These are phyloP conservation scores for Aplocera efformata DNA, from an alignment of 2,888 invertebrate species.

Conservation along the genomic window DNA sequence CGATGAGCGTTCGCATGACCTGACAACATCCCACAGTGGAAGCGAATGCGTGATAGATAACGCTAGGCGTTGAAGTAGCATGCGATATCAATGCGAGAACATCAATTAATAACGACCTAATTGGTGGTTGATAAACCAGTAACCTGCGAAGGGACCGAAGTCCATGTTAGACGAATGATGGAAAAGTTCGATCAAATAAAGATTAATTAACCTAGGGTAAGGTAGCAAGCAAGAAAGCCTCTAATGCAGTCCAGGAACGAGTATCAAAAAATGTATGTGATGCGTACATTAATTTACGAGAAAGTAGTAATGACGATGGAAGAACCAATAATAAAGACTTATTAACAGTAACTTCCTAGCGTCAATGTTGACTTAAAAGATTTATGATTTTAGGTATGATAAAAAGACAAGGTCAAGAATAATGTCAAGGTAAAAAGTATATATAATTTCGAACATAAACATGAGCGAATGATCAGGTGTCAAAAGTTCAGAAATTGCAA, in stretches of 20 bases:
- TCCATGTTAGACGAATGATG: conserved; percentile 37
- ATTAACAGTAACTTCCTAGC: too few relatives aligned
- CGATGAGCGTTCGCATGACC: conserved; percentile 34
- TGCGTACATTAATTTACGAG: too few relatives aligned
- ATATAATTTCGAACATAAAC: conserved; percentile 15
- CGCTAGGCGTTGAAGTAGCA: conserved; percentile 33
- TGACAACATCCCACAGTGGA: conserved; percentile 30
- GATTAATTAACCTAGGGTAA: neutral
- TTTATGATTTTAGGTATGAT: too few relatives aligned
- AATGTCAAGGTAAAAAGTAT: conserved; percentile 16
- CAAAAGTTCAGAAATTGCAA: conserved; percentile 9
- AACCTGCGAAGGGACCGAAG: conserved; percentile 41
- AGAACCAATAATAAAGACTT: too few relatives aligned
- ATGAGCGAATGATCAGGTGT: conserved; percentile 7
- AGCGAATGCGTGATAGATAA: conserved; percentile 56
- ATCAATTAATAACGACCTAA: conserved; percentile 63
- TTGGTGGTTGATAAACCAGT: conserved; percentile 53
- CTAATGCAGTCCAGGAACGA: too few relatives aligned
- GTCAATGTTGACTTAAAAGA: too few relatives aligned
- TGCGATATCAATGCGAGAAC: conserved; percentile 45
- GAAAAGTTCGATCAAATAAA: conserved; percentile 21
- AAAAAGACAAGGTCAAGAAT: conserved; percentile 3
- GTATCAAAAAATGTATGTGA: too few relatives aligned
- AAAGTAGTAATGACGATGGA: too few relatives aligned
- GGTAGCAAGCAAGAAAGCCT: neutral